Evolutionary conservation across 2,888 invertebrate species (phyloP), one percentile per base, ranked within the genome.

Genomic region (Nomada fucata): DNA sequence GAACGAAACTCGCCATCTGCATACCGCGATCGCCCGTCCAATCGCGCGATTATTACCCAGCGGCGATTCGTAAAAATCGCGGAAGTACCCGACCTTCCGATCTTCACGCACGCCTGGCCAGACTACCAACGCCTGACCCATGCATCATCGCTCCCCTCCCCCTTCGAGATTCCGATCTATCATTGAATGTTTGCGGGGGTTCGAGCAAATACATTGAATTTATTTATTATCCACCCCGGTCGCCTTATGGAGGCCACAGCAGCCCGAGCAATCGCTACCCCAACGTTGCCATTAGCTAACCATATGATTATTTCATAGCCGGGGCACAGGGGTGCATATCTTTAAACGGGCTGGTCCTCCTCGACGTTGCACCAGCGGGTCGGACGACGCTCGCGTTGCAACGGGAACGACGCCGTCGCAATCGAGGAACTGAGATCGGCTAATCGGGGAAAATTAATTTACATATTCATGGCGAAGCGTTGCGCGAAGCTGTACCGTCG

Each of bases 291-390:
- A 93, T 93, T 93, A 93, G 93, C 93, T 93, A 93, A 93, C 93
- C 93, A 93, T 93, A 93, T 93, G 93, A 93, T 93, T 93, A 93
- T 93, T 93, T 93, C 92, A 93, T 93, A 92, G 93, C 88, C 83
- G 90, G 88, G 87, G 88, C 88, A 85, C 80, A 86, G 85, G 91
- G 91, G 91, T 91, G 91, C 90, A 91, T 91, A 91, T 91, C 90
- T 90, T 91, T 91, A 67, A 68, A 67, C 42, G 50, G 60, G 20
- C 68, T 67, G 57, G 57, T 55, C 60, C 77, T 57, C 44, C 44
- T n/a, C 70, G 42, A 7, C 68, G 61, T 70, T 55, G 74, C 65
- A 82, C 77, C 84, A 47, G 13, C 47, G 72, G 86, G 84, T 86
- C 82, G 81, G 67, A 82, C 84, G 83, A 83, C 80, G 36, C 84